Evolutionary conservation across 2,797 vertebrate genomes (phyloP).

Genomic region (Cheirogaleus major): DNA sequence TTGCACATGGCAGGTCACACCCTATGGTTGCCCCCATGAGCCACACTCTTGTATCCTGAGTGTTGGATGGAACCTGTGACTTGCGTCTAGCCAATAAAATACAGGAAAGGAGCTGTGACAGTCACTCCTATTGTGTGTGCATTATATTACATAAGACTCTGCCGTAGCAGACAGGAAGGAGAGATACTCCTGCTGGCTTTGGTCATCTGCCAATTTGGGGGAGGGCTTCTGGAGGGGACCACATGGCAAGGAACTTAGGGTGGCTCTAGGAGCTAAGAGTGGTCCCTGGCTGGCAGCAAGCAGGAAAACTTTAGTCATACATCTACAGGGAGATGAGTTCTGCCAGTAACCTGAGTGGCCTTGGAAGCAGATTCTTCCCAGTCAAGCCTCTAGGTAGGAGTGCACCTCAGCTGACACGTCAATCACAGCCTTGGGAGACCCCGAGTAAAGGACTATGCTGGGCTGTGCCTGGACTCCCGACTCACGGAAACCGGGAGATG

Average conservation of each 20-base stretch:
- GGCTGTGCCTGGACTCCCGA: not conserved
- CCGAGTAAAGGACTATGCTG: not conserved
- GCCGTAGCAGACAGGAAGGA: not conserved
- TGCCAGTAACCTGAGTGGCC: no score
- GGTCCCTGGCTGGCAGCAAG: not conserved
- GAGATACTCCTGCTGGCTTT: not conserved
- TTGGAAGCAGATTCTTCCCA: not conserved
- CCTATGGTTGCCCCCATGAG: not conserved
- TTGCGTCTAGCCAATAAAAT: not conserved
- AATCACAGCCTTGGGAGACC: not conserved
- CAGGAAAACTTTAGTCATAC: not conserved
- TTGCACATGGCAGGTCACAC: not conserved
- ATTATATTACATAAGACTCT: not conserved
- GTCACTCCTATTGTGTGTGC: not conserved
- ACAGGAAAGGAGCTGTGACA: not conserved
- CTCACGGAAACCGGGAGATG: not conserved
- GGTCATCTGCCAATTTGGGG: not conserved
- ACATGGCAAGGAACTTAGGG: not conserved
- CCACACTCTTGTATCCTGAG: not conserved
- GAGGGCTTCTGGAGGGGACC: not conserved
- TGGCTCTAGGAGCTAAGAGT: not conserved
- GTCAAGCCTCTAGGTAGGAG: not conserved
- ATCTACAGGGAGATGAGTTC: not conserved
- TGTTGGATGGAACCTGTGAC: not conserved
- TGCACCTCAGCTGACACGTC: not conserved